Evolutionary conservation across 2,888 invertebrate species (phyloP).

Genomic region (Caenorhabditis angaria): DNA sequence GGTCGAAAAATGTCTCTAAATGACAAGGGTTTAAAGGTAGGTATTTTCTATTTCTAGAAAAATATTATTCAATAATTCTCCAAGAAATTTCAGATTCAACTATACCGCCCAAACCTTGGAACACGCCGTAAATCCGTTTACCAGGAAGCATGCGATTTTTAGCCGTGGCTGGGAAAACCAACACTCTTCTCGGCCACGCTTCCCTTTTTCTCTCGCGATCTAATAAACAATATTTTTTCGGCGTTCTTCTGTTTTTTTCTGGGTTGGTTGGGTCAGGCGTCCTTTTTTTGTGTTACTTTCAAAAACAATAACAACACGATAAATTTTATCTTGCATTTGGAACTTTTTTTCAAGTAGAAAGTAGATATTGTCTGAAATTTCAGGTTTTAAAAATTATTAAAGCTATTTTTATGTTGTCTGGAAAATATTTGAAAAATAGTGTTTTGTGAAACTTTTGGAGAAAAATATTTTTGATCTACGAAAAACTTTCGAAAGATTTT

Average conservation of each 20-base stretch:
- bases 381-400: too few relatives aligned
- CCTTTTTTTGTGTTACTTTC: too few relatives aligned
- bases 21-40: neutral
- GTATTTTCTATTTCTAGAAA: neutral
- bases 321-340: too few relatives aligned
- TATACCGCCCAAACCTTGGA: constrained; percentile 14
- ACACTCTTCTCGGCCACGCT: neutral
- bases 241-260: neutral
- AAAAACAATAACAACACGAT: too few relatives aligned
- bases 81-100: constrained; percentile 22
- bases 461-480: too few relatives aligned
- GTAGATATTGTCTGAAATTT: too few relatives aligned
- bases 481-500: too few relatives aligned
- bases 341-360: too few relatives aligned
- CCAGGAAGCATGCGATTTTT: constrained; percentile 34
- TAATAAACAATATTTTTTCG: neutral
- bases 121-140: constrained; percentile 23
- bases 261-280: neutral
- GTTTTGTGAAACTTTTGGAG: too few relatives aligned
- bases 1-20: neutral
- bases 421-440: too few relatives aligned
- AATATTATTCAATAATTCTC: neutral
- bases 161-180: neutral
- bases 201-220: neutral
- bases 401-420: too few relatives aligned